Conservation (phyloP, 2,888 invertebrate species). For the Eupeodes luniger region DNA sequence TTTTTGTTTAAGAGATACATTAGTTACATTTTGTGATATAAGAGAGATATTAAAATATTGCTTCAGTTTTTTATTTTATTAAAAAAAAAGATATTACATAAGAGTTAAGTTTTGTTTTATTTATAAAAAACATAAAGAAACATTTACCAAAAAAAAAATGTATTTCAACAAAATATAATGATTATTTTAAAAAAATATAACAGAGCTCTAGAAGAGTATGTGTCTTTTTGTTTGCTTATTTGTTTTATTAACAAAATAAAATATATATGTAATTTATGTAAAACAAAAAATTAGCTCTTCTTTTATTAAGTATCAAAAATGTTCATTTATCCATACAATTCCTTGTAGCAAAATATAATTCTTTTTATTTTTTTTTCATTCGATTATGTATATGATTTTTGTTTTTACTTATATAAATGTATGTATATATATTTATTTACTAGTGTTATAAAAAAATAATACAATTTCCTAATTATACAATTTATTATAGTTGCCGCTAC, state of each 20-base stretch:
- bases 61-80: constrained; percentile 28
- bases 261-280: background rate
- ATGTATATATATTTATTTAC: constrained; percentile 45
- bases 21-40: constrained; percentile 8
- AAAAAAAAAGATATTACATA: background rate
- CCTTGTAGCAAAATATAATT: constrained; percentile 74
- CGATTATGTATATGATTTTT: constrained; percentile 54
- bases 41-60: constrained; percentile 32
- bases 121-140: constrained; percentile 18
- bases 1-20: constrained; percentile 14
- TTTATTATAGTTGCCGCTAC: constrained; percentile 60
- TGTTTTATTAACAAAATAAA: constrained; percentile 15
- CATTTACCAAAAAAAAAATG: constrained; percentile 19
- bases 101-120: background rate
- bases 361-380: constrained; percentile 38
- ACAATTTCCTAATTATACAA: constrained; percentile 71
- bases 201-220: constrained; percentile 23
- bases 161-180: constrained; percentile 17
- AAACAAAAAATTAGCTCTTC: constrained; percentile 2
- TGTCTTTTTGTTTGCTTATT: background rate
- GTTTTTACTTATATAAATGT: constrained; percentile 3
- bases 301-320: constrained; percentile 68
- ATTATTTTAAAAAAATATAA: constrained; percentile 30
- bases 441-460: constrained; percentile 74
- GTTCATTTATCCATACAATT: constrained; percentile 59